Percentiles rank a stretch among this genome's conserved stretches.
phyloP scores from a whole-genome alignment of 1,140 invertebrate genomes.

The Drosophila orena region DNA sequence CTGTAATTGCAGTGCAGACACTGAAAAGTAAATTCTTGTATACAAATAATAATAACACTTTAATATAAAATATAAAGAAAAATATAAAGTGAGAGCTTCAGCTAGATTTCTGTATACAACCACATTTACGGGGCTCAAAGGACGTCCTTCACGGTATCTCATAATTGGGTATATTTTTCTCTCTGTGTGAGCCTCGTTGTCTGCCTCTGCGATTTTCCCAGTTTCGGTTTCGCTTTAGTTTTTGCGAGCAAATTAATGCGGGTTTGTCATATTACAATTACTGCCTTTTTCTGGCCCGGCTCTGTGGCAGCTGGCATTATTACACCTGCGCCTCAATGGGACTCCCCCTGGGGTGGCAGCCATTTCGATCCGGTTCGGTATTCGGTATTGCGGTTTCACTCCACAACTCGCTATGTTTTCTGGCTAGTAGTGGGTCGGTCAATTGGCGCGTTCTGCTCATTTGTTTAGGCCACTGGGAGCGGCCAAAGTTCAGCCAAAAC shows the following conservation, averaged over 20 bases:
- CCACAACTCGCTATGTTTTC: slow-evolving; percentile 12
- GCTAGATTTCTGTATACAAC: too few species aligned
- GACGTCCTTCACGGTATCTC: too few species aligned
- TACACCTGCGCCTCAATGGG: slow-evolving; percentile 63
- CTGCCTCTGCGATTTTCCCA: slow-evolving; percentile 16
- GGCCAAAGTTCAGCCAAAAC: slow-evolving; percentile 47
- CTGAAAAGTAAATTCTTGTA: background rate
- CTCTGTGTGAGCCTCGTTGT: background rate
- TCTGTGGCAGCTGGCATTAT: slow-evolving; percentile 60
- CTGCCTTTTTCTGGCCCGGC: slow-evolving; percentile 37
- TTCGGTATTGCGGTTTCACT: slow-evolving; percentile 33
- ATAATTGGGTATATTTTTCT: background rate
- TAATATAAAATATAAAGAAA: too few species aligned
- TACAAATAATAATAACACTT: background rate
- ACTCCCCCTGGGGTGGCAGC: slow-evolving; percentile 23
- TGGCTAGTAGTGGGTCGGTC: slow-evolving; percentile 21
- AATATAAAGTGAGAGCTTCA: too few species aligned
- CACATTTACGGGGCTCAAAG: too few species aligned
- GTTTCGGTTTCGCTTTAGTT: slow-evolving; percentile 39
- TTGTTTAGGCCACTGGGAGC: slow-evolving; percentile 38
- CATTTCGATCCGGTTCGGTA: slow-evolving; percentile 37
- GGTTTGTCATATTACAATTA: slow-evolving; percentile 78
- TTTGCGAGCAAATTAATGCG: slow-evolving; percentile 66
- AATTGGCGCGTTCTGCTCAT: slow-evolving; percentile 37
- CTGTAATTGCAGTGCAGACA: slow-evolving; percentile 69